Percentiles rank a stretch among this genome's conserved stretches.
Conservation (phyloP, 2,113 vertebrate species). For the Taurulus bubalis region DNA sequence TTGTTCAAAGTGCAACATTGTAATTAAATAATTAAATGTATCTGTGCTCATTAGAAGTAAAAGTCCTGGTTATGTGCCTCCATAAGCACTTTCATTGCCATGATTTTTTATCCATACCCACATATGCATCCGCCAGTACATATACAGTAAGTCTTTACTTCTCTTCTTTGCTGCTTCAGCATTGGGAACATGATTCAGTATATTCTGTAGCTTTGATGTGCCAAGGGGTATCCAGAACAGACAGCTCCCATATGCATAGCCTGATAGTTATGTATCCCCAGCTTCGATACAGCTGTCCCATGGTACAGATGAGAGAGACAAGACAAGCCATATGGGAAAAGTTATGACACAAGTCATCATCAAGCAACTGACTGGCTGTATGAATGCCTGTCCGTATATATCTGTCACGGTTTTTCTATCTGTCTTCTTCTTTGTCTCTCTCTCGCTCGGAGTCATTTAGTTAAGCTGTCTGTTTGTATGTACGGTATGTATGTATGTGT, state of each 20-base stretch:
- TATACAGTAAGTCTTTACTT: constrained; percentile 19
- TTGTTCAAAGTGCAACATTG: background rate
- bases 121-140: constrained; percentile 5
- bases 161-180: background rate
- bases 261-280: constrained; percentile 51
- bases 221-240: constrained; percentile 52
- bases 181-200: constrained; percentile 51
- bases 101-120: background rate
- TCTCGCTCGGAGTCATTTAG: constrained; percentile 16
- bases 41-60: background rate
- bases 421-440: constrained; percentile 26
- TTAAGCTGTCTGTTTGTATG: constrained; percentile 25
- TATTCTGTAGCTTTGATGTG: constrained; percentile 60
- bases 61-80: background rate
- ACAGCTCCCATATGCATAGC: constrained; percentile 66
- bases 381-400: constrained; percentile 15
- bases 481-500: constrained; percentile 12
- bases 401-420: constrained; percentile 11
- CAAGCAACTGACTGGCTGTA: constrained; percentile 48
- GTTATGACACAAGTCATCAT: constrained; percentile 59
- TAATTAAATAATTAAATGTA: background rate
- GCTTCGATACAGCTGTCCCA: constrained; percentile 61
- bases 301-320: constrained; percentile 46
- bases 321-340: constrained; percentile 59
- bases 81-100: background rate